A percentile compares a stretch with the other conserved stretches of the same genome.
Evolutionary conservation across 2,113 vertebrate species (phyloP).

Genomic region (Chrysochloris asiatica): DNA sequence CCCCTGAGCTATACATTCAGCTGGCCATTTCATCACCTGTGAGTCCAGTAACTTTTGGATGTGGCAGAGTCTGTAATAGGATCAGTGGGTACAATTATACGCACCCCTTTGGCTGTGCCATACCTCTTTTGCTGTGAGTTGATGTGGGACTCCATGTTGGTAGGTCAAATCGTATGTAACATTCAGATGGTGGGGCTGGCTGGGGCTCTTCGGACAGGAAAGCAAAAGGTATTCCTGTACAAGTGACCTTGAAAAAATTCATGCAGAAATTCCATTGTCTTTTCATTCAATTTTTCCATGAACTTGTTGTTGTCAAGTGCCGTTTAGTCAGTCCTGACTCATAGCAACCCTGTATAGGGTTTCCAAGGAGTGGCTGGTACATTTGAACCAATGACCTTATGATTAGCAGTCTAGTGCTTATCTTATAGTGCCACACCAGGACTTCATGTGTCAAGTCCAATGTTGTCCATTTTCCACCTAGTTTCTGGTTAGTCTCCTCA

Average conservation of each 20-base stretch:
- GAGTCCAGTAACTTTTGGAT: neutral
- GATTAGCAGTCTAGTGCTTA: too few species aligned
- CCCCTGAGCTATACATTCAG: neutral
- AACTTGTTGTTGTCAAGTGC: too few species aligned
- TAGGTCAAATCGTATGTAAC: neutral
- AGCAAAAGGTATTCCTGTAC: neutral
- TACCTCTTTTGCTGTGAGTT: neutral
- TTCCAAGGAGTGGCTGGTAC: too few species aligned
- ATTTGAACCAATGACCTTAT: too few species aligned
- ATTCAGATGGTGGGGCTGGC: neutral
- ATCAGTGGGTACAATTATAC: fast-evolving
- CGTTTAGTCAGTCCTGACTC: too few species aligned
- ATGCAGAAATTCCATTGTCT: too few species aligned
- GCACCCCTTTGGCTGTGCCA: too few species aligned
- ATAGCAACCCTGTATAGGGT: too few species aligned
- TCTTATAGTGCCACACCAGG: too few species aligned
- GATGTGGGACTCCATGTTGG: fast-evolving
- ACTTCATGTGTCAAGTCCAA: too few species aligned
- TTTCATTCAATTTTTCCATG: too few species aligned
- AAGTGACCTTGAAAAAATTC: too few species aligned
- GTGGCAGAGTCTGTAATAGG: fast-evolving
- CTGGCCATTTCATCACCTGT: fast-evolving
- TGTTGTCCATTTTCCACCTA: fast-evolving
- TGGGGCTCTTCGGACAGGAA: neutral
- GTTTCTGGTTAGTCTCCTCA: neutral